Evolutionary conservation across 2,797 vertebrate genomes (phyloP).

Genomic region (Crocidura indochinensis): DNA sequence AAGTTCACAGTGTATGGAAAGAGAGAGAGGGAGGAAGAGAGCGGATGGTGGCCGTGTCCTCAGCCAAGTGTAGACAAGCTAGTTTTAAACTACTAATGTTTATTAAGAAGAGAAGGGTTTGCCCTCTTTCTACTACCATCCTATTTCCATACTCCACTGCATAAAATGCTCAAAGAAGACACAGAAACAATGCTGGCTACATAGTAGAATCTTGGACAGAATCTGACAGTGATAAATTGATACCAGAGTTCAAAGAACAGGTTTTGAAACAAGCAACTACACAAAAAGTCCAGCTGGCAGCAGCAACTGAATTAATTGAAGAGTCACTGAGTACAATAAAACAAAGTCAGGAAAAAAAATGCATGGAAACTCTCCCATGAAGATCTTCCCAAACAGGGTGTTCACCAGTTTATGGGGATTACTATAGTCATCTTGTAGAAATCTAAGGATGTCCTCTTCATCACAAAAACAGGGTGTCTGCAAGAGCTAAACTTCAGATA

Average conservation of each 20-base stretch:
- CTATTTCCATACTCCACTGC: neutral
- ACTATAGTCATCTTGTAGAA: conserved; percentile 99
- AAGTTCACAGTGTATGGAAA: neutral
- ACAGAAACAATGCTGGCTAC: neutral
- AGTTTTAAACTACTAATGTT: neutral
- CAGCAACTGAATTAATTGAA: conserved; percentile 98
- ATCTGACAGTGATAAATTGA: conserved; percentile 98
- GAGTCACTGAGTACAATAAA: conserved; percentile 92
- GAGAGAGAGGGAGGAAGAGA: too few relatives aligned
- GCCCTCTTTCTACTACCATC: neutral
- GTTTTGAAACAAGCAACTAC: conserved; percentile 97
- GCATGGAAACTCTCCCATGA: too few relatives aligned
- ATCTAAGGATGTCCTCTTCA: conserved; percentile 99
- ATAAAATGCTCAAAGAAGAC: neutral
- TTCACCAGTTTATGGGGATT: conserved; percentile 98
- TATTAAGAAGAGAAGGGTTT: neutral
- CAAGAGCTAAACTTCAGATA: conserved; percentile 99
- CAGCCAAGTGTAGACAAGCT: conserved; percentile 25
- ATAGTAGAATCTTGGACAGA: conserved; percentile 94
- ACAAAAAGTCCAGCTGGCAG: conserved; percentile 97
- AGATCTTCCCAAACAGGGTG: conserved; percentile 96
- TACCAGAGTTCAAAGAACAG: conserved; percentile 98
- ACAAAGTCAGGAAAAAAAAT: too few relatives aligned
- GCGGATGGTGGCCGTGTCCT: neutral
- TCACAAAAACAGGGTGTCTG: conserved; percentile 99